A percentile compares a stretch with the other conserved stretches of the same genome.
These are phyloP conservation scores for Anhinga rufa DNA, from an alignment of 2,113 vertebrate species.

Conservation along the genomic window DNA sequence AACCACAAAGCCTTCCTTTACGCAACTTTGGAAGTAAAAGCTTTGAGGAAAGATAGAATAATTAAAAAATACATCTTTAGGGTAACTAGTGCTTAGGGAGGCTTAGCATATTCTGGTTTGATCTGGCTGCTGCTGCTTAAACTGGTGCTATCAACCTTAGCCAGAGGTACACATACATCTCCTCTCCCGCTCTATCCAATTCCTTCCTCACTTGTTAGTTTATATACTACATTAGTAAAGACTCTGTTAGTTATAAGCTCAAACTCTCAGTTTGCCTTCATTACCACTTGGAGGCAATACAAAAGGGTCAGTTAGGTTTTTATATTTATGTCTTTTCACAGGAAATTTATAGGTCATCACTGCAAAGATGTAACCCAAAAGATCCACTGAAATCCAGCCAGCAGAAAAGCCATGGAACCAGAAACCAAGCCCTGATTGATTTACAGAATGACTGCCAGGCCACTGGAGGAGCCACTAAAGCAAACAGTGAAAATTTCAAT, in stretches of 20 bases:
- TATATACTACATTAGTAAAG: not conserved
- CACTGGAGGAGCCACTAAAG: not conserved
- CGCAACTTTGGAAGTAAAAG: not conserved
- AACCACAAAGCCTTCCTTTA: constrained; percentile 24
- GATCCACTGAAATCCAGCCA: not conserved
- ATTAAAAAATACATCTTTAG: constrained; percentile 2
- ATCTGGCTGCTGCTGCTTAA: not conserved
- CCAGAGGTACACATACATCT: not conserved
- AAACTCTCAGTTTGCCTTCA: not conserved
- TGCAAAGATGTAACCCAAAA: not conserved
- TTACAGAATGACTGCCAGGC: not conserved
- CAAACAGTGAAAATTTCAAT: not conserved
- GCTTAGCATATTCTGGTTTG: not conserved
- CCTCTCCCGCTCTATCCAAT: not conserved
- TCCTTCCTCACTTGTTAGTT: not conserved
- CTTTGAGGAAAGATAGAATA: constrained; percentile 34
- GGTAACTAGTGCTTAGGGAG: not conserved
- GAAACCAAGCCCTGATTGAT: not conserved
- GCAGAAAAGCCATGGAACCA: not conserved
- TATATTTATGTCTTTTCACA: not conserved
- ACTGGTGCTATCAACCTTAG: not conserved
- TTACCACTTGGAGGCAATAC: not conserved
- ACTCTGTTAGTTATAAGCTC: not conserved
- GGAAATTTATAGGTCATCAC: not conserved
- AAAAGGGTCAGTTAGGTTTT: not conserved